Evolutionary conservation across 1,140 invertebrate genomes (phyloP).

Genomic region (Eurosta solidaginis): DNA sequence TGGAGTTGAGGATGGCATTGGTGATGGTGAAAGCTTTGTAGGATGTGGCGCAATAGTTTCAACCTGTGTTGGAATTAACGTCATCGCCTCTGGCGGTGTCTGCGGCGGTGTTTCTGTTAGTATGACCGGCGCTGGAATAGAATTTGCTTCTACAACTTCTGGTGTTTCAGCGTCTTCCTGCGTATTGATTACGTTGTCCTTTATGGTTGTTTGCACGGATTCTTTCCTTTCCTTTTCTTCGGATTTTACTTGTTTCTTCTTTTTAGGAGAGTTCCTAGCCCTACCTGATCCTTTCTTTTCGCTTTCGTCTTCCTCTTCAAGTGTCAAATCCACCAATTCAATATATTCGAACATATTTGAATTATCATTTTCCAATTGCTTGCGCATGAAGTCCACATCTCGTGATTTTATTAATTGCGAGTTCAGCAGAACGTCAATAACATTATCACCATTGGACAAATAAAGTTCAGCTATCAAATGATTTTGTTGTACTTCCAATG

Average conservation of each 20-base stretch:
- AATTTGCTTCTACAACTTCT: neutral
- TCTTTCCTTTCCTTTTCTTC: neutral
- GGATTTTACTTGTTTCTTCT: constrained; percentile 29
- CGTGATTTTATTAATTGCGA: constrained; percentile 42
- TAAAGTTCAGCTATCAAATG: constrained; percentile 49
- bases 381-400: constrained; percentile 52
- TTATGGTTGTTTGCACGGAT: neutral
- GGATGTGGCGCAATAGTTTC: neutral
- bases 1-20: neutral
- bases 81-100: neutral
- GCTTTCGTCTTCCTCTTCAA: constrained; percentile 44
- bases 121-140: neutral
- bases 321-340: constrained; percentile 50
- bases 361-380: constrained; percentile 52
- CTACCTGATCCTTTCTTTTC: constrained; percentile 22
- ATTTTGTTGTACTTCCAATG: constrained; percentile 52
- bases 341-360: constrained; percentile 50
- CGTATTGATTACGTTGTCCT: neutral
- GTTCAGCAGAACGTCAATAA: constrained; percentile 43
- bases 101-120: neutral
- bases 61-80: neutral
- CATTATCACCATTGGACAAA: constrained; percentile 38
- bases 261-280: constrained; percentile 19
- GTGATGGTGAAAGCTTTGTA: too few species aligned
- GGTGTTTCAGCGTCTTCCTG: neutral